Evolutionary conservation across 2,113 vertebrate genomes (phyloP), one percentile per base, ranked within the genome.

Genomic region (Poeciliopsis prolifica): DNA sequence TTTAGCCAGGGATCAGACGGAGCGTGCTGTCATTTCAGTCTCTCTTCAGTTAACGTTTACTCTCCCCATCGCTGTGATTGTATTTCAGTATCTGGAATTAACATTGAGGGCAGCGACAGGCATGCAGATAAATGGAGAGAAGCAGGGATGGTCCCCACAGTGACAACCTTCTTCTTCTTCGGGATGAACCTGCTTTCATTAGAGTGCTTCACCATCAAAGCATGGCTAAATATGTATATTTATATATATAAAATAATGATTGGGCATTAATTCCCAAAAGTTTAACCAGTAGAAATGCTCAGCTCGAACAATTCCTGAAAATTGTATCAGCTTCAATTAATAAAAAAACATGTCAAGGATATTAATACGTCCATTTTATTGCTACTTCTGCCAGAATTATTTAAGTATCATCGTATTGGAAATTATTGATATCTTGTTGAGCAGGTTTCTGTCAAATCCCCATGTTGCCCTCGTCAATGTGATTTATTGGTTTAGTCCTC

Each of bases 61-160:
- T 86, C 80, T 82, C 83, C 72, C 54, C 5, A 68, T 74, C 77
- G 70, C 80, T 73, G 65, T 74, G 88, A 88, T 89, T 90, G 82
- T 86, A 86, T 92, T 85, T 81, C 84, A 66, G 80, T 61, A 73
- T 88, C 83, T 90, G 85, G 81, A 83, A 88, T 83, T 87, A 87
- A 84, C 80, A 84, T 73, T 61, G 68, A 79, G 81, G 70, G 78
- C 77, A 68, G 40, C 69, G 80, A 87, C 85, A 76, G 78, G 79
- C 77, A 80, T 79, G 72, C 67, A 69, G 79, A 86, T 81, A 42
- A 73, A 87, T 79, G 35, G 72, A 71, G 10, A 67, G 75, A 4
- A 65, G 72, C 22, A 51, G 72, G 9, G 24, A 71, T 61, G 31
- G 28, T 78, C 31, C 5, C 61, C 14, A 65, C 81, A 78, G 65